phyloP scores from a whole-genome alignment of 2,113 vertebrate species.

The Gorsachius goisagi region DNA sequence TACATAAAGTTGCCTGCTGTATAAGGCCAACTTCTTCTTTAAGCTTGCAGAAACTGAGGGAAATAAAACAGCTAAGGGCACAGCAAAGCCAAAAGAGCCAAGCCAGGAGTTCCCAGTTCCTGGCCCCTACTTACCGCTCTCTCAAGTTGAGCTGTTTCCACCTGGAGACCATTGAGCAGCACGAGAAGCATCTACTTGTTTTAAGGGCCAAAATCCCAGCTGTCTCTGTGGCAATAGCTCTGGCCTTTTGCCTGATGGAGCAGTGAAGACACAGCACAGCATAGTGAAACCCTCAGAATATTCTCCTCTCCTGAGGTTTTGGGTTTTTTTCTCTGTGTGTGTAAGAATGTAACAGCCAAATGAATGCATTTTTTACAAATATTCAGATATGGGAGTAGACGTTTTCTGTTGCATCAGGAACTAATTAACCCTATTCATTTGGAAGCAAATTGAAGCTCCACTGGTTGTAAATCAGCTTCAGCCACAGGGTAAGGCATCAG shows the following conservation, averaged over 20 bases:
- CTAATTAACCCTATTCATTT: constrained; percentile 1
- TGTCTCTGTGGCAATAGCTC: background rate
- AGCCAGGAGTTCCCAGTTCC: background rate
- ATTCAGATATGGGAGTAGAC: background rate
- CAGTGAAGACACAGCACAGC: background rate
- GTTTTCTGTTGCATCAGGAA: background rate
- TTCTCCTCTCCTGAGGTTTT: background rate
- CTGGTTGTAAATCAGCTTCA: constrained; percentile 27
- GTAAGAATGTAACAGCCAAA: background rate
- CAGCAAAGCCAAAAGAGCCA: background rate
- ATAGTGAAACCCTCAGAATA: background rate
- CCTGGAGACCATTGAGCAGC: background rate
- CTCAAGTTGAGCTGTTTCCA: background rate
- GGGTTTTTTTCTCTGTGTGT: background rate
- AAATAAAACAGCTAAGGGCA: background rate
- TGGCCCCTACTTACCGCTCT: background rate
- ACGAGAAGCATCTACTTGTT: background rate
- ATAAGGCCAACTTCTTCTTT: background rate
- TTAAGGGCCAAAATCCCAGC: background rate
- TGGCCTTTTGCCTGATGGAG: background rate
- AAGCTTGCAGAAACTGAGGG: background rate
- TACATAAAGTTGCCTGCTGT: background rate
- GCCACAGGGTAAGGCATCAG: background rate
- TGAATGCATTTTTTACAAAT: background rate
- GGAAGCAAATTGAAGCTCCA: constrained; percentile 22